Conservation (phyloP, 2,888 invertebrate genomes). For the Nemurella pictetii region DNA sequence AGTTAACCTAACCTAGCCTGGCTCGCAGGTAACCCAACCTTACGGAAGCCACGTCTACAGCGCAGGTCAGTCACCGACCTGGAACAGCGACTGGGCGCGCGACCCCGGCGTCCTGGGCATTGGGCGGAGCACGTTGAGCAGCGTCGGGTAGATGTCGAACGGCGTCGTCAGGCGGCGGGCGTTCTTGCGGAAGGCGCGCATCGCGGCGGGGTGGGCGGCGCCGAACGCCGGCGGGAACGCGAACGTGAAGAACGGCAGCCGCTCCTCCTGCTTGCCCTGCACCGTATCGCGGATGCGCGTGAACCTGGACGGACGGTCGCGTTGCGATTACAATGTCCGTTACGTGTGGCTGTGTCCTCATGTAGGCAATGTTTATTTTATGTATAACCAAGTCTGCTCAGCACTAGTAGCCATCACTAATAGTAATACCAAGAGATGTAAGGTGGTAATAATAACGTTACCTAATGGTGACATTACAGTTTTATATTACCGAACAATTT, state of each 20-base stretch:
- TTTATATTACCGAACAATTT: too few species aligned
- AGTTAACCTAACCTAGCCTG: too few species aligned
- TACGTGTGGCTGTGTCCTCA: too few species aligned
- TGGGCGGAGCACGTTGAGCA: slow-evolving; percentile 69
- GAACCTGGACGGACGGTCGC: slow-evolving; percentile 64
- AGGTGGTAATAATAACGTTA: too few species aligned
- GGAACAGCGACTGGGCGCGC: slow-evolving; percentile 65
- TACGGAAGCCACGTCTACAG: too few species aligned
- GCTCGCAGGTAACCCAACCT: too few species aligned
- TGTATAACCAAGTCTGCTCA: too few species aligned
- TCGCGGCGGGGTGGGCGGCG: slow-evolving; percentile 61
- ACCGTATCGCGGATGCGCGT: slow-evolving; percentile 78
- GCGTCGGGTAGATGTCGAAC: slow-evolving; percentile 84
- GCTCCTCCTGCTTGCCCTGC: slow-evolving; percentile 90
- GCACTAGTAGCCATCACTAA: too few species aligned
- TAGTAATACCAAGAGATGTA: too few species aligned
- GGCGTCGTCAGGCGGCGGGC: slow-evolving; percentile 75
- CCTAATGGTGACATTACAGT: too few species aligned
- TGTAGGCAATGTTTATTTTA: too few species aligned
- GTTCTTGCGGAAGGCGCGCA: slow-evolving; percentile 66
- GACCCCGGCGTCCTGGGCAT: slow-evolving; percentile 56
- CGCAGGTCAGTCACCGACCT: slow-evolving; percentile 47
- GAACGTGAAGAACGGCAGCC: slow-evolving; percentile 84
- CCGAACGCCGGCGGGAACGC: slow-evolving; percentile 73
- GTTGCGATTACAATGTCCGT: too few species aligned